Percentiles rank a stretch among this genome's conserved stretches.
Conservation (phyloP, 2,797 vertebrate species). For the Austrolebias charrua region DNA sequence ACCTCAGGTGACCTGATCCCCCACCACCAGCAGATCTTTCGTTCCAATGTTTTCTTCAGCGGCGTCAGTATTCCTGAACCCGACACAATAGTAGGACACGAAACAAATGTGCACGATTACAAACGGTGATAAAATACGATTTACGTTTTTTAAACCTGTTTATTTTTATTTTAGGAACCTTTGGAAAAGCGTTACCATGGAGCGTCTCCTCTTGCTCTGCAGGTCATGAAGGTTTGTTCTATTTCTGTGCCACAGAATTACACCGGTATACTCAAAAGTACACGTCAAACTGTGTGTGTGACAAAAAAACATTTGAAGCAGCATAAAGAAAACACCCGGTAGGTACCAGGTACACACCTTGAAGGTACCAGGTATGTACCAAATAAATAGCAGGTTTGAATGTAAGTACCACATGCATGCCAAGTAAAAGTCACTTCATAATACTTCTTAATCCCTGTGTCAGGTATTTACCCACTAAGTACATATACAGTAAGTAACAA, state of each 20-base stretch:
- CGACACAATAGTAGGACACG: conserved; percentile 76
- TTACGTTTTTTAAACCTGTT: background rate
- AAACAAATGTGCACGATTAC: background rate
- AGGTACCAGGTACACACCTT: no score
- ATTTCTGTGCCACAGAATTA: background rate
- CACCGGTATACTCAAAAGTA: background rate
- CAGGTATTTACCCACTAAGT: no score
- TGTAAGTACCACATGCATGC: no score
- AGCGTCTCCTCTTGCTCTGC: conserved; percentile 72
- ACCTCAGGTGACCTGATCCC: conserved; percentile 87
- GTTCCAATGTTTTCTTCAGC: conserved; percentile 87
- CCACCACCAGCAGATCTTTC: conserved; percentile 87
- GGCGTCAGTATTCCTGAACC: conserved; percentile 89
- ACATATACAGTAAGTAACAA: no score
- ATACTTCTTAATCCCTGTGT: no score
- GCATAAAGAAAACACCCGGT: no score
- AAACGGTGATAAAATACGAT: background rate
- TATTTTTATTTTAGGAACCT: conserved; percentile 77
- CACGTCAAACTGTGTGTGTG: no score
- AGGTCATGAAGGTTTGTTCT: conserved; percentile 85
- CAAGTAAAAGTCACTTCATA: no score
- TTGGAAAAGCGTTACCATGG: conserved; percentile 85
- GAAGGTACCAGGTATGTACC: no score
- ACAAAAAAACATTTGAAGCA: no score
- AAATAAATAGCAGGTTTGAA: no score